Evolutionary conservation across 2,113 vertebrate genomes (phyloP).

Genomic region (Isurus oxyrinchus): DNA sequence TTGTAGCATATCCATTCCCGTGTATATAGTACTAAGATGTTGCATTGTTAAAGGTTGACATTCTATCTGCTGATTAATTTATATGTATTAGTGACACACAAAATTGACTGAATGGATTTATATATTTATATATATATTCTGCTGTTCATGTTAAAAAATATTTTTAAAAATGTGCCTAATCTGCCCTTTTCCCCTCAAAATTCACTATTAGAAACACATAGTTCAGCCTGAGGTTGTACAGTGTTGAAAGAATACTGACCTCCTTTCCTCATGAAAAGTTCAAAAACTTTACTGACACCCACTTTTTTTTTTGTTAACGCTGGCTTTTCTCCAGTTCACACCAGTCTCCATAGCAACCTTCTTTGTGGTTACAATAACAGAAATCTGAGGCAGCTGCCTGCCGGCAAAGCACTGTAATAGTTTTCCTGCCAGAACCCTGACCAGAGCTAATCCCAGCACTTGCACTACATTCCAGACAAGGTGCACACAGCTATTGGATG

Average conservation of each 20-base stretch:
- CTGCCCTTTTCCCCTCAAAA: not conserved
- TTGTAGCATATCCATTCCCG: not conserved
- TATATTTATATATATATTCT: no score
- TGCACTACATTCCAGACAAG: conserved; percentile 28
- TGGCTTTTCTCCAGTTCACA: conserved; percentile 25
- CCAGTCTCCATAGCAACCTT: conserved; percentile 30
- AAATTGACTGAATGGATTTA: not conserved
- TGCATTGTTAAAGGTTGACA: not conserved
- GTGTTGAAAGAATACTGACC: not conserved
- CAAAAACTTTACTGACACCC: not conserved
- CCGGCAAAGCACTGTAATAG: conserved; percentile 14
- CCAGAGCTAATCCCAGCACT: conserved; percentile 30
- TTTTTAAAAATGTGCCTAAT: not conserved
- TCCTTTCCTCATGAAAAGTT: conserved; percentile 1
- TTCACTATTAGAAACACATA: not conserved
- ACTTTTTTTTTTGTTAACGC: conserved; percentile 11
- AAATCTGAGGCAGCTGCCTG: conserved; percentile 34
- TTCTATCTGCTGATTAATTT: not conserved
- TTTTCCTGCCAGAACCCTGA: conserved; percentile 18
- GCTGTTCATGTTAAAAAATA: not conserved
- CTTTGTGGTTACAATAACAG: conserved; percentile 34
- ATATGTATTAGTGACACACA: not conserved
- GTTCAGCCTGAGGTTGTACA: not conserved
- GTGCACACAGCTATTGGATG: conserved; percentile 27
- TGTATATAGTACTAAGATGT: not conserved